Base-by-base conservation (phyloP, 2,888 invertebrate genomes). In the Metacarcinus magister region DNA sequence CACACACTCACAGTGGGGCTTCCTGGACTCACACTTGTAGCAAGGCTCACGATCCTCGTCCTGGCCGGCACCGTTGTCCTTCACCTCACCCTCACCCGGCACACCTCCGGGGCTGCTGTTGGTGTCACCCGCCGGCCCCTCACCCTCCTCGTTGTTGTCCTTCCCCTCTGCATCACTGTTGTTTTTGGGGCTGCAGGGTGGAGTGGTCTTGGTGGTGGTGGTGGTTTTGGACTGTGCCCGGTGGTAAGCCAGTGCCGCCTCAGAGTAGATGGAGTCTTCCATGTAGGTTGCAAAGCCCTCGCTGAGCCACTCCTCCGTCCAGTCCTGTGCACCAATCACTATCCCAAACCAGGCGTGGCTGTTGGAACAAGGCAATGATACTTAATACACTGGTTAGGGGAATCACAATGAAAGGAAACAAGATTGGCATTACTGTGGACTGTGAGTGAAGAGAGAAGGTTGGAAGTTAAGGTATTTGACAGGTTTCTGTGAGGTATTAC, bases 231-330 rank as follows among this genome's bases (percentile, higher is more conserved):
- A n/a, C 67, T 43, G 93, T 39, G 92, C 93, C 48, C 54, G 44
- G 39, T 95, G 92, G 75, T 93, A 93, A n/a, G 87, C 93, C 46
- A 96, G 44, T 87, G 97, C 96, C 4, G 97, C 97, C 39, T 96
- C 95, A 10, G 97, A 96, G 97, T 97, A 97, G 90, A 98, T 97
- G 4, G 97, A 96, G 95, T 97, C 97, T 97, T 98, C 98, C 94
- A 97, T 97, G 95, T 97, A 98, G 8, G 98, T 98, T 92, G 98
- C 97, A 97, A 98, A 98, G 10, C 98, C 98, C 97, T 98, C 98
- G 95, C 98, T 98, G 23, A 98, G 97, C 98, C 98, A 98, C 97
- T 98, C 98, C 97, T 98, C 98, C 28, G 97, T 97, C 98, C 98
- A 98, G 97, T 98, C 97, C 54, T 97, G 96, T 7, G 98, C 97